Evolutionary conservation across 2,797 vertebrate species (phyloP), one percentile per base, ranked within the genome.

Genomic region (Pristis pectinata): DNA sequence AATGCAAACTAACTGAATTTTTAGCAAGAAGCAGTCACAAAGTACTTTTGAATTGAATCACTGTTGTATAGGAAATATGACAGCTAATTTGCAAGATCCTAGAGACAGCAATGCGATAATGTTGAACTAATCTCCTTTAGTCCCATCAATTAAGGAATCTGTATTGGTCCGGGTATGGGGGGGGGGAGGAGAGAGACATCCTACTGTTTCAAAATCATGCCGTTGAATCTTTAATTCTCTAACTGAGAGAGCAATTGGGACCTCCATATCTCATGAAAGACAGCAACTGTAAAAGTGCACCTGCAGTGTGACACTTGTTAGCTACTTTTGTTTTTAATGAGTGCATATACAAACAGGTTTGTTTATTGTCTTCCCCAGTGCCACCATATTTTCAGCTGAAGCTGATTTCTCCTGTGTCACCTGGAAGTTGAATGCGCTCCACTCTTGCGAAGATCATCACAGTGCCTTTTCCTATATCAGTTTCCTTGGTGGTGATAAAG

Each of bases 401-500:
- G 95, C 95, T 95, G 95, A 96, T 95, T 95, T 96, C 34, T 15
- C 95, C 95, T 95, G 83, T 95, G 95, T 74, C 95, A 95, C 95
- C 94, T 95, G 95, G 95, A 95, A 95, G 95, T 96, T 96, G 96
- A 96, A 96, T 95, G 95, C 96, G 94, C 96, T 67, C 96, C 95
- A 95, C 95, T 97, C 96, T 96, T 96, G 97, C 95, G 96, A 96
- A 97, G 97, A 95, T 96, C 96, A 96, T 95, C 95, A 96, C 97
- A 97, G 98, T 98, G 98, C 98, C 98, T 98, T 98, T 96, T 96
- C 97, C 44, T 96, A 79, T 96, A 97, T 97, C 96, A 95, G 96
- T 96, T 95, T 95, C 96, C 95, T 53, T 95, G 85, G 96, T 95
- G 95, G 97, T 95, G 96, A 96, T 95, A 95, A 96, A 97, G 96